Evolutionary conservation across 2,797 vertebrate genomes (phyloP).

Genomic region (Ctenochaetus hawaiiensis): DNA sequence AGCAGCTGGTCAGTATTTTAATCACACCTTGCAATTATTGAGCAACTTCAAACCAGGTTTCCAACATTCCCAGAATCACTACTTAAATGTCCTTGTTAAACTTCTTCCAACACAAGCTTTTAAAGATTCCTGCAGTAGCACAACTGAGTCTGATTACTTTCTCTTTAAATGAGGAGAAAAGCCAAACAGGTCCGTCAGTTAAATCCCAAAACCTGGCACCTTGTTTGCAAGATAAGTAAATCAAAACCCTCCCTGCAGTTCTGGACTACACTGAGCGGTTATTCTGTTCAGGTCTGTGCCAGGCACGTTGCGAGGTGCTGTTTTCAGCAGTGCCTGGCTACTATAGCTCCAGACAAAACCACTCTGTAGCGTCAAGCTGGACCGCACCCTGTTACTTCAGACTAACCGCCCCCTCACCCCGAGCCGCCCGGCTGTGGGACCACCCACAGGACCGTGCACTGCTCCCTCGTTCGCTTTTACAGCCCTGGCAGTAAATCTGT

Average conservation of each 20-base stretch:
- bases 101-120: too few species aligned
- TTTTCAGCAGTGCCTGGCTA: constrained; percentile 26
- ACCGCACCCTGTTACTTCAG: constrained; percentile 52
- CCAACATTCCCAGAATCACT: not conserved
- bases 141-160: not conserved
- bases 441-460: constrained; percentile 49
- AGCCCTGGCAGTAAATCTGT: constrained; percentile 36
- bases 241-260: not conserved
- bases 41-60: not conserved
- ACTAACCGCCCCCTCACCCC: constrained; percentile 4
- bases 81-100: too few species aligned
- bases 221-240: not conserved
- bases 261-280: not conserved
- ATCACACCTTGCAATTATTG: not conserved
- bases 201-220: not conserved
- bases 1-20: constrained; percentile 89
- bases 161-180: constrained; percentile 1
- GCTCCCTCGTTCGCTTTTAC: constrained; percentile 23
- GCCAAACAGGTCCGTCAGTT: not conserved
- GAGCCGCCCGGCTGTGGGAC: constrained; percentile 15
- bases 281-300: constrained; percentile 11
- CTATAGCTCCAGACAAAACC: constrained; percentile 50
- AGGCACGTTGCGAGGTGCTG: constrained; percentile 11
- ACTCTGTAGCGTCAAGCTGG: constrained; percentile 39
- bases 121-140: not conserved